Conservation (phyloP, 2,888 invertebrate genomes). For the Zaprionus bogoriensis region DNA sequence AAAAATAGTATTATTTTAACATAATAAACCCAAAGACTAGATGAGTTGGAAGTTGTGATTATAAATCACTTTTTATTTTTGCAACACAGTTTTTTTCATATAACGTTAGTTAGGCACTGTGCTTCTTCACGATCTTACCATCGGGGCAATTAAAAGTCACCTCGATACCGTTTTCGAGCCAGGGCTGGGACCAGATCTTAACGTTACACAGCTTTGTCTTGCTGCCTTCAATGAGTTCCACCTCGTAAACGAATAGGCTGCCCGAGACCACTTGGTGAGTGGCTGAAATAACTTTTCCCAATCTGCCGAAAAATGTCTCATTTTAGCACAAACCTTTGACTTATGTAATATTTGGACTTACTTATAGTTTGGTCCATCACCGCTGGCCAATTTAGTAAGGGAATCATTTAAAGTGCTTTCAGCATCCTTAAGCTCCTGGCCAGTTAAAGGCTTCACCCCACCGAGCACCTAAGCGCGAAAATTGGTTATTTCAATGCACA, state of each 20-base stretch:
- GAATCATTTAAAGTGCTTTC: conserved; percentile 16
- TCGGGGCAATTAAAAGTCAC: conserved; percentile 48
- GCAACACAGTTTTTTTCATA: neutral
- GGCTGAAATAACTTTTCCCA: conserved; percentile 54
- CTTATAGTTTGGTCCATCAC: conserved; percentile 49
- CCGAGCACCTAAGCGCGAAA: conserved; percentile 23
- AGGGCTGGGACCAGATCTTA: conserved; percentile 50
- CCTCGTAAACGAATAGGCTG: conserved; percentile 31
- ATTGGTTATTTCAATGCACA: no score
- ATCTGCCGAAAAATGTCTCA: conserved; percentile 27
- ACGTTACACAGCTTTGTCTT: conserved; percentile 37
- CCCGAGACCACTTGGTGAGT: conserved; percentile 49
- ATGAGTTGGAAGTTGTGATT: neutral
- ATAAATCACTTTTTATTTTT: neutral
- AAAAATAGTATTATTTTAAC: no score
- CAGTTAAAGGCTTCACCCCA: conserved; percentile 22
- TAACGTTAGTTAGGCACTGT: conserved; percentile 15
- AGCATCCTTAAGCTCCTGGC: conserved; percentile 29
- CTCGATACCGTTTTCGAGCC: conserved; percentile 48
- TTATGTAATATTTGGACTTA: neutral
- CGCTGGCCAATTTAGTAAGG: conserved; percentile 30
- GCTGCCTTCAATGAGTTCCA: conserved; percentile 42
- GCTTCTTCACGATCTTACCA: conserved; percentile 35
- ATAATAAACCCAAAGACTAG: no score
- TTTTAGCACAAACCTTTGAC: neutral